Evolutionary conservation across 2,888 invertebrate species (phyloP).

Genomic region (Cataglyphis albicans): DNA sequence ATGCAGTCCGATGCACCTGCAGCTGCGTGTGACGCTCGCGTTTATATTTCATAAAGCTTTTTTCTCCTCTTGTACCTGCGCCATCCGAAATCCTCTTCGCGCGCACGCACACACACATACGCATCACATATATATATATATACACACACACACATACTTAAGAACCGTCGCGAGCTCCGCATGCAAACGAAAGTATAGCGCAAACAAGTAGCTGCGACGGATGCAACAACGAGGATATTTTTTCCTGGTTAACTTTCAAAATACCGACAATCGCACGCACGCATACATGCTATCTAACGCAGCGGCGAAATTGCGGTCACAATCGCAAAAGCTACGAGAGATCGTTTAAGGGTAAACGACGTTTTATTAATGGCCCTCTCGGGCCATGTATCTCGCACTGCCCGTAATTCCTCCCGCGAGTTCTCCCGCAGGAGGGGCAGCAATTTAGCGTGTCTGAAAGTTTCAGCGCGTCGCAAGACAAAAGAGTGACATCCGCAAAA

Average conservation of each 20-base stretch:
- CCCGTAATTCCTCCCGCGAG: conserved; percentile 8
- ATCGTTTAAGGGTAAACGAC: conserved; percentile 42
- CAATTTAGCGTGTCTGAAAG: conserved; percentile 43
- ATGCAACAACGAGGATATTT: neutral
- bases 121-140: neutral
- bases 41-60: conserved; percentile 64
- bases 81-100: conserved; percentile 23
- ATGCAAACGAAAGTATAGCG: conserved; percentile 59
- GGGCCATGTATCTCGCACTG: neutral
- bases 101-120: conserved; percentile 19
- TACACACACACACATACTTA: conserved; percentile 55
- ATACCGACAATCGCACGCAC: conserved; percentile 4
- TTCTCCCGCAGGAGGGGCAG: neutral
- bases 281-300: neutral
- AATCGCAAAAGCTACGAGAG: conserved; percentile 4
- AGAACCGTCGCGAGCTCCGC: conserved; percentile 53
- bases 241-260: conserved; percentile 7
- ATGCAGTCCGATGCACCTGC: conserved; percentile 72
- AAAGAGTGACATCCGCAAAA: conserved; percentile 2
- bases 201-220: neutral
- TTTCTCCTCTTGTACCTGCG: conserved; percentile 35
- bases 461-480: conserved; percentile 32
- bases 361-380: conserved; percentile 47
- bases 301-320: conserved; percentile 3
- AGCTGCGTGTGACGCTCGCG: conserved; percentile 73